Conservation (phyloP, 2,113 vertebrate species). For the Microcebus ravelobensis region DNA sequence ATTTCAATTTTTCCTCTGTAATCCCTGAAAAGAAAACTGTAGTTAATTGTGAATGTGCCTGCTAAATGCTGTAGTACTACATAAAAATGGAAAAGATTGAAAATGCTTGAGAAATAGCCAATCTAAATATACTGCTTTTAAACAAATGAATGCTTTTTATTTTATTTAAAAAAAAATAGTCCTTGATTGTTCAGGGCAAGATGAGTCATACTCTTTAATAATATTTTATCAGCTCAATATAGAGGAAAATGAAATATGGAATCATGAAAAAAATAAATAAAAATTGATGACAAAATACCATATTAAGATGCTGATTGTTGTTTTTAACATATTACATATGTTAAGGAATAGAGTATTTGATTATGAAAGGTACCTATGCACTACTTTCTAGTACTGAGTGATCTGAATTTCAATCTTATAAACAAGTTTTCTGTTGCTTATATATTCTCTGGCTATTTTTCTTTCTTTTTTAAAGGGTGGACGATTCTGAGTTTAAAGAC, state of each 20-base stretch:
- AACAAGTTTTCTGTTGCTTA: neutral
- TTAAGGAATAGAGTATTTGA: neutral
- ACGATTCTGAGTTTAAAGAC: neutral
- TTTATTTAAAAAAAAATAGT: neutral
- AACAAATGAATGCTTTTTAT: neutral
- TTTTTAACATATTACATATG: neutral
- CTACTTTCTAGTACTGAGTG: neutral
- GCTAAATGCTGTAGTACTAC: neutral
- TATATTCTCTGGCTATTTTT: neutral
- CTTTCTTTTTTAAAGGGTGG: neutral
- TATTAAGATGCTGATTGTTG: neutral
- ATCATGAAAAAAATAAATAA: conserved; percentile 6
- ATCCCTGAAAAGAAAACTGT: conserved; percentile 19
- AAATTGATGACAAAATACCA: neutral
- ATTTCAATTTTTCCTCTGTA: conserved; percentile 53
- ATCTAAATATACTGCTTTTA: neutral
- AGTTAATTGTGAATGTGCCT: conserved; percentile 26
- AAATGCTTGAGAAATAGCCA: conserved; percentile 48
- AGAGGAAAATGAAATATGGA: neutral
- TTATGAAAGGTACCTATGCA: neutral
- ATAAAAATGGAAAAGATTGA: neutral
- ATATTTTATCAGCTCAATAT: neutral
- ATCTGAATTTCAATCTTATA: neutral
- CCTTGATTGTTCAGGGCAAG: neutral
- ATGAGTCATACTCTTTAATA: neutral